phyloP scores from a whole-genome alignment of 2,888 invertebrate species.

The Pyrocoelia pectoralis region DNA sequence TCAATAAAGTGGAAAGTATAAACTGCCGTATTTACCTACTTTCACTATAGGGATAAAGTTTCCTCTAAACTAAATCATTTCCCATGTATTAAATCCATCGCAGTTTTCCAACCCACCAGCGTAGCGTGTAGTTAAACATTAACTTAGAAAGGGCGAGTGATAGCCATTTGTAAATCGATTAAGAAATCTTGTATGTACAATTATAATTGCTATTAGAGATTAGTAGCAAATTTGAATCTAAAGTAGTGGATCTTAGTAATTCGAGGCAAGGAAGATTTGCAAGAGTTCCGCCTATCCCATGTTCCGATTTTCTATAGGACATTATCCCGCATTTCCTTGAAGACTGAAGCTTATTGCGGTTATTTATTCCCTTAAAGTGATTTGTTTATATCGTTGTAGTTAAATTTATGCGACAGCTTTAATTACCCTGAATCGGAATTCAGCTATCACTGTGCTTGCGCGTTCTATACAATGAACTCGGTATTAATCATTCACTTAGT shows the following conservation, averaged over 20 bases:
- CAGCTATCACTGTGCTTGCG: slow-evolving; percentile 10
- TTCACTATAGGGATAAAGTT: too few relatives aligned
- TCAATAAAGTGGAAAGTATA: too few relatives aligned
- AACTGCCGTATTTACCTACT: too few relatives aligned
- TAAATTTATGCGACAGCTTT: slow-evolving; percentile 32
- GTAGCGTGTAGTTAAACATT: too few relatives aligned
- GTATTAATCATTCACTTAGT: background rate
- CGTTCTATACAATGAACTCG: background rate
- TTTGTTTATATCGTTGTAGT: slow-evolving; percentile 46
- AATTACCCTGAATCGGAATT: slow-evolving; percentile 27
- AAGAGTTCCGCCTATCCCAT: slow-evolving; percentile 54
- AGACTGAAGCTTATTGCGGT: slow-evolving; percentile 48
- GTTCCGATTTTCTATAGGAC: slow-evolving; percentile 52
- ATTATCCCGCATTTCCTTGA: slow-evolving; percentile 49
- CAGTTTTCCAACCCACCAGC: too few relatives aligned
- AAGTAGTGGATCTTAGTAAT: slow-evolving; percentile 41
- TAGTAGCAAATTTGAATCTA: slow-evolving; percentile 46
- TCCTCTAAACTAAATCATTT: too few relatives aligned
- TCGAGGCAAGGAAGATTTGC: slow-evolving; percentile 54
- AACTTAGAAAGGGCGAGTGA: too few relatives aligned
- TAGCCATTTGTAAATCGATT: background rate
- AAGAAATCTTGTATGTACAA: slow-evolving; percentile 19
- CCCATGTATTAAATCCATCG: too few relatives aligned
- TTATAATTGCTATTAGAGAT: slow-evolving; percentile 40
- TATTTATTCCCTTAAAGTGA: slow-evolving; percentile 48